Conservation (phyloP, 2,797 vertebrate species). For the Microctenopoma lineatum region DNA sequence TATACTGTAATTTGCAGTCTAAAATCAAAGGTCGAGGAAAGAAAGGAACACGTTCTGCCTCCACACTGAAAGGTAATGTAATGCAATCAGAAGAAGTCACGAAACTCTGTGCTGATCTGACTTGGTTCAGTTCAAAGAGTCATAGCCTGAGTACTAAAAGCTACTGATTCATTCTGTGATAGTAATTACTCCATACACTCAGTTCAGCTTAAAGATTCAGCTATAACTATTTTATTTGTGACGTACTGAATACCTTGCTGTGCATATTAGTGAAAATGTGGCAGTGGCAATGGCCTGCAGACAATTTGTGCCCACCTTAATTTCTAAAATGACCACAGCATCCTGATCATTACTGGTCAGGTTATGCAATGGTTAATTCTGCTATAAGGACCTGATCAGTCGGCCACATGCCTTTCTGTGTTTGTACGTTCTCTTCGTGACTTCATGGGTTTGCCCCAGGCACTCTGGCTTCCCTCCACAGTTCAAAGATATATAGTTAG, state of each 20-base stretch:
- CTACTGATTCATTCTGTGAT: not conserved
- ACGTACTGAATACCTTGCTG: not conserved
- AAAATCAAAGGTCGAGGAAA: too few relatives aligned
- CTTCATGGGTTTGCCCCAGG: too few relatives aligned
- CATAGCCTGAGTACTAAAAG: not conserved
- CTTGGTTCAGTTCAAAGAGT: not conserved
- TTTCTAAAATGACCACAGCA: slow-evolving; percentile 57
- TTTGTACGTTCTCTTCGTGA: slow-evolving; percentile 14
- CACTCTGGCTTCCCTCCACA: too few relatives aligned
- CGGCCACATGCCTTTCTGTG: slow-evolving; percentile 3
- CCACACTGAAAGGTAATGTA: too few relatives aligned
- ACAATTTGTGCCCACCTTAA: not conserved
- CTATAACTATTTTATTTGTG: not conserved
- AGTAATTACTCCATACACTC: not conserved
- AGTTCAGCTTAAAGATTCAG: slow-evolving; percentile 3
- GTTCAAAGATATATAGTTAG: too few relatives aligned
- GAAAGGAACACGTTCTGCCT: too few relatives aligned
- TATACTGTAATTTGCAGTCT: not conserved
- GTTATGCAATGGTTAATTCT: too few relatives aligned
- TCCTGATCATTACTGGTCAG: slow-evolving; percentile 57
- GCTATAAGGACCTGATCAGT: too few relatives aligned
- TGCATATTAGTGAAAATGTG: not conserved
- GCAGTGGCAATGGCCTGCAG: not conserved
- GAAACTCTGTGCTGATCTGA: too few relatives aligned
- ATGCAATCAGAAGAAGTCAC: too few relatives aligned